Base-by-base conservation (phyloP, 2,797 vertebrate species). In the Smutsia temminckii region DNA sequence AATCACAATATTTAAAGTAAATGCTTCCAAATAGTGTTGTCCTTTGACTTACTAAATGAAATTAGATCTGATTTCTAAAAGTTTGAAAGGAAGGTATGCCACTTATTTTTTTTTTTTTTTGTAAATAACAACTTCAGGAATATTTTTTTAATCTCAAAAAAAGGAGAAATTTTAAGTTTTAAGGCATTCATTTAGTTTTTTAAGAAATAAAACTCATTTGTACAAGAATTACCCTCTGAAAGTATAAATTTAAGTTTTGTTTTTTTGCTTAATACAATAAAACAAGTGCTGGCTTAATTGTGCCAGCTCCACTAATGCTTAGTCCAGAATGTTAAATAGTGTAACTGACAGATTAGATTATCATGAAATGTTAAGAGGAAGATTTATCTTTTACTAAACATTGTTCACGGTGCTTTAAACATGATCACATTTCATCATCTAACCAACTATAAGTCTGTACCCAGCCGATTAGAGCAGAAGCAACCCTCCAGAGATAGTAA, bases 1-100 rank as follows among this genome's bases (percentile, higher is more conserved):
- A 91, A 49, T 86, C 29, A 89, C 53, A 90, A 78, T 53, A 42
- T 59, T 90, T 85, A 85, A 91, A 93, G 90, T 85, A 63, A n/a
- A 89, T 83, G 64, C 40, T 87, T 80, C 51, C 8, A 78, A 42
- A 89, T 1, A 80, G 57, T 78, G 20, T 27, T 77, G 13, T 57
- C 55, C 27, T 69, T 51, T 87, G 71, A 80, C 42, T 49, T 64
- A 42, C 25, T 57, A 66, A 75, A 25, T 89, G 77, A 79, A 18
- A 93, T 68, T 81, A 79, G 93, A 34, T 74, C 16, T 79, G 29
- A 0, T 74, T 95, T 85, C 93, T 91, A 69, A 81, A 89, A 72
- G 34, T 37, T 72, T 86, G 63, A 63, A 51, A 93, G 25, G 20
- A 81, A 66, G 8, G 23, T 72, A 63, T 40, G 49, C 3, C 55